Conservation (phyloP, 2,888 invertebrate genomes). For the Hyles lineata region DNA sequence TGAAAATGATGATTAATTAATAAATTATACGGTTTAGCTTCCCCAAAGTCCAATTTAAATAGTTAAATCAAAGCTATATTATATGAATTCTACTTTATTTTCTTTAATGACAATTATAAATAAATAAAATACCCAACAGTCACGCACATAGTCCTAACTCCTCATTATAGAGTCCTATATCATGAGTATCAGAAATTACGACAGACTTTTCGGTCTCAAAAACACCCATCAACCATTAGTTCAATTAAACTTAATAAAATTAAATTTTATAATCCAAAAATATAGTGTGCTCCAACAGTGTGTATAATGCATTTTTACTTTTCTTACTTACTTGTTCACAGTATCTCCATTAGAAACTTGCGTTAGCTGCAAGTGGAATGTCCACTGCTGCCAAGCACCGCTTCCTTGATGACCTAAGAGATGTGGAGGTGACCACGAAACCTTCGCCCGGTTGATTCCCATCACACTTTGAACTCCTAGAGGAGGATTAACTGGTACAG, state of each 20-base stretch:
- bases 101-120: too few species aligned
- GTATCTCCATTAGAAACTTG: constrained; percentile 71
- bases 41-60: too few species aligned
- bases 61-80: not conserved
- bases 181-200: too few species aligned
- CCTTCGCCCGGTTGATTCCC: constrained; percentile 89
- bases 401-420: constrained; percentile 89
- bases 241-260: too few species aligned
- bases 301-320: not conserved
- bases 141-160: too few species aligned
- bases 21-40: too few species aligned
- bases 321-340: constrained; percentile 62
- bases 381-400: constrained; percentile 90
- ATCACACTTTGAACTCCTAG: constrained; percentile 92
- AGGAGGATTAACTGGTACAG: constrained; percentile 92
- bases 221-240: too few species aligned
- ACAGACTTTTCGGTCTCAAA: too few species aligned
- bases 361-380: constrained; percentile 89
- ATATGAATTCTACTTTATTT: not conserved
- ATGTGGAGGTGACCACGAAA: constrained; percentile 93
- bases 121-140: too few species aligned
- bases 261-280: too few species aligned
- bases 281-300: too few species aligned
- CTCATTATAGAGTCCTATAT: too few species aligned
- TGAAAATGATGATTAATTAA: constrained; percentile 47